A percentile compares a stretch with the other conserved stretches of the same genome.
Evolutionary conservation across 2,113 vertebrate species (phyloP).

Genomic region (Datnioides undecimradiatus): DNA sequence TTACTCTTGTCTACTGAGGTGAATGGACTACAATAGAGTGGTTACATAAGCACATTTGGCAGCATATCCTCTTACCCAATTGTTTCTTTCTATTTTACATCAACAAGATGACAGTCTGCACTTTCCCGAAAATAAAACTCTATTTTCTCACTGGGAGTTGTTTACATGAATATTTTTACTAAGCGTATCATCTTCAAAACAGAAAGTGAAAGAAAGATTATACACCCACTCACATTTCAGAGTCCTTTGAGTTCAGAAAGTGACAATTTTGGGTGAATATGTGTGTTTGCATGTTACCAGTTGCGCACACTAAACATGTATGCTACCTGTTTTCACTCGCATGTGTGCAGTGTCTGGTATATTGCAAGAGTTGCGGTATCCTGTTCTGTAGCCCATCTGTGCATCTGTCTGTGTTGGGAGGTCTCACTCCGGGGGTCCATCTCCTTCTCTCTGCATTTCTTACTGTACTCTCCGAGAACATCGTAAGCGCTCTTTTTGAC

Average conservation of each 20-base stretch:
- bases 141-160: background rate
- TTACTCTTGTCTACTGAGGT: constrained; percentile 50
- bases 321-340: constrained; percentile 40
- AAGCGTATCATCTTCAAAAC: background rate
- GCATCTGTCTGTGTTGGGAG: constrained; percentile 59
- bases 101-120: constrained; percentile 25
- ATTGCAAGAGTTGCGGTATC: constrained; percentile 27
- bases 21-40: constrained; percentile 45
- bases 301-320: constrained; percentile 4
- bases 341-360: constrained; percentile 43
- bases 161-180: constrained; percentile 1
- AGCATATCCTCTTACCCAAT: constrained; percentile 46
- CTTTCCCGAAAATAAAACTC: constrained; percentile 34
- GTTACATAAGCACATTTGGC: constrained; percentile 67
- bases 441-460: constrained; percentile 57
- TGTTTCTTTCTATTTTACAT: constrained; percentile 36
- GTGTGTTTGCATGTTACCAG: background rate
- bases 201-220: constrained; percentile 26
- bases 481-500: constrained; percentile 28
- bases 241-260: background rate
- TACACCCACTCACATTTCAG: background rate
- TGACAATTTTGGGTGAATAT: background rate
- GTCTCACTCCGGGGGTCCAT: constrained; percentile 71
- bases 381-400: constrained; percentile 61
- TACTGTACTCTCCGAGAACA: constrained; percentile 63